Evolutionary conservation across 2,888 invertebrate genomes (phyloP).

Genomic region (Stictocephala bisonia): DNA sequence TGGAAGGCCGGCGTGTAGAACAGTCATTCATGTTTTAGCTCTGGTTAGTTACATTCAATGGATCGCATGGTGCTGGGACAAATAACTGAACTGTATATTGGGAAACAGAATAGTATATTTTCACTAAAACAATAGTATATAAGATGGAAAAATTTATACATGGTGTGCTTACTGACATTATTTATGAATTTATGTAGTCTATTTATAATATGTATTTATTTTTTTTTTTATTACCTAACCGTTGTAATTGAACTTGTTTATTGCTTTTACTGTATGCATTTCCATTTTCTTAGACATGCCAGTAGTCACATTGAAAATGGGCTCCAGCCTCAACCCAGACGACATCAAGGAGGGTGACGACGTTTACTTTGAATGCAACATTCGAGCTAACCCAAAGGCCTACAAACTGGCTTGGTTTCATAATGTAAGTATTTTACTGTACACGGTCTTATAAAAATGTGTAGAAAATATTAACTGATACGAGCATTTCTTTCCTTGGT

Average conservation of each 20-base stretch:
- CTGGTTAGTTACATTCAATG: too few species aligned
- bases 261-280: neutral
- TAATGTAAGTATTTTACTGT: conserved; percentile 77
- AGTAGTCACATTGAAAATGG: conserved; percentile 84
- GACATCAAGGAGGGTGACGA: conserved; percentile 92
- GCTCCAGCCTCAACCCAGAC: conserved; percentile 84
- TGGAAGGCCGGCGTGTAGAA: too few species aligned
- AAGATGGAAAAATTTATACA: too few species aligned
- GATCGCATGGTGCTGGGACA: too few species aligned
- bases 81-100: too few species aligned
- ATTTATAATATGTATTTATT: too few species aligned
- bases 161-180: too few species aligned
- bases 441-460: neutral
- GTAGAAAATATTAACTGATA: neutral
- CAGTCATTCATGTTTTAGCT: too few species aligned
- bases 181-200: too few species aligned
- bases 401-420: conserved; percentile 90
- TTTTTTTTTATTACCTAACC: neutral
- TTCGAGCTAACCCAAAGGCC: conserved; percentile 85
- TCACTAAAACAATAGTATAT: too few species aligned
- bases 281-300: conserved; percentile 76
- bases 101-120: too few species aligned
- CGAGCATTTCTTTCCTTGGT: too few species aligned
- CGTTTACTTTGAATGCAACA: conserved; percentile 89
- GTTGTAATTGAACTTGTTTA: neutral